Base-by-base conservation (phyloP, 2,797 vertebrate species). In the Tolypeutes matacus region DNA sequence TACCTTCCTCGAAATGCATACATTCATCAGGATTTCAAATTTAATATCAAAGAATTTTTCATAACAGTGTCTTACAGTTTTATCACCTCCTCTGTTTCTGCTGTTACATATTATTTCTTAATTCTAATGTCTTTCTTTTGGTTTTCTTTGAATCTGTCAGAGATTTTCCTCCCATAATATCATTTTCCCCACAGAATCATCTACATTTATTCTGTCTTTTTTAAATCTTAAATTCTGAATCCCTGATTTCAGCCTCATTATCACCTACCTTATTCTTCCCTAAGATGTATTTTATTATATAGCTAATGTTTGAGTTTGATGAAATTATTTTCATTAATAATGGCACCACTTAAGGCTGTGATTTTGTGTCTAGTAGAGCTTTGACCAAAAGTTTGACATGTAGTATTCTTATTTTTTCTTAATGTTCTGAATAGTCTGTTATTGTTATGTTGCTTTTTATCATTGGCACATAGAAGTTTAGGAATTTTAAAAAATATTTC, bases 311-410 rank as follows among this genome's bases (percentile, higher is more conserved):
- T 87, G n/a, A 53, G 31, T 86, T 92, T 49, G 67, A 77, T 39
- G 64, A 80, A 76, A 49, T 75, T 67, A 53, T 75, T 75, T 91
- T 65, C 27, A 67, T 91, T 56, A 39, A 56, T 91, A 91, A 56
- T n/a, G 36, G 64, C 36, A 21, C 6, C 51, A 49, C 31, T 82
- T 62, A 82, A 91, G 39, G 25, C 39, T 82, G 36, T 36, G 23
- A 5, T 39, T 34, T 72, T 75, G 53, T 29, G 36, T 72, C 25
- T 72, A 64, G 18, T 83, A 73, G 8, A 82, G 7, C 14, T 51
- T 64, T 91, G 78, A n/a, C 42, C 51, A 23, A 81, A 81, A 15
- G 7, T 65, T 13, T 39, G 27, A 42, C 42, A 46, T 39, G 42
- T 21, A 46, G 5, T 82, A 73, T 34, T 88, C 8, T 62, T 23